Conservation (phyloP, 2,888 invertebrate species). For the Aporophyla lueneburgensis region DNA sequence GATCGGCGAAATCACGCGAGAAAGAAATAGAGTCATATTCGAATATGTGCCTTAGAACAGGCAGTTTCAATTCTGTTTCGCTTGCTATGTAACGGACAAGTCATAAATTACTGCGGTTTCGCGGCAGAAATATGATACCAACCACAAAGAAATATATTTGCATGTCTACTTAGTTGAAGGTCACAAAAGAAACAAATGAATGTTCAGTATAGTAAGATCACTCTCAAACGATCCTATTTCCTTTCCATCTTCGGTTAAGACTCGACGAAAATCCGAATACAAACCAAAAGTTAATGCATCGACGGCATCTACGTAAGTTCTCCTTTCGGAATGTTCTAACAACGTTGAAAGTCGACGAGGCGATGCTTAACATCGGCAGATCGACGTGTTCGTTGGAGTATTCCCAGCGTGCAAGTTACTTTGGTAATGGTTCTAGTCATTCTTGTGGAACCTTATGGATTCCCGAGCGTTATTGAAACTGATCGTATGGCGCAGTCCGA, state of each 20-base stretch:
- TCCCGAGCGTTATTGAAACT: conserved; percentile 30
- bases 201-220: too few species aligned
- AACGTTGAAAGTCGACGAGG: conserved; percentile 29
- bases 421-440: conserved; percentile 16
- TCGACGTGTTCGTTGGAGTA: conserved; percentile 26
- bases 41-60: too few species aligned
- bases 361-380: conserved; percentile 44
- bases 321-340: conserved; percentile 20
- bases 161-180: not conserved
- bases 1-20: too few species aligned
- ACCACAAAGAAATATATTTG: not conserved
- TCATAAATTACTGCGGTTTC: too few species aligned
- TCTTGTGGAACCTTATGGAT: conserved; percentile 19
- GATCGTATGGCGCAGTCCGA: conserved; percentile 3
- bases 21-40: too few species aligned
- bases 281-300: conserved; percentile 32
- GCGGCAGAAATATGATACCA: not conserved
- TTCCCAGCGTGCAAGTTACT: conserved; percentile 33
- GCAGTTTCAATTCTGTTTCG: too few species aligned
- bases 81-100: too few species aligned
- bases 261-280: conserved; percentile 9
- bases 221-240: not conserved
- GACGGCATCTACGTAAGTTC: conserved; percentile 28
- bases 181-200: not conserved
- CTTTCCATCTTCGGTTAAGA: not conserved